Conservation (phyloP, 2,113 vertebrate species). For the Stigmatopora argus region DNA sequence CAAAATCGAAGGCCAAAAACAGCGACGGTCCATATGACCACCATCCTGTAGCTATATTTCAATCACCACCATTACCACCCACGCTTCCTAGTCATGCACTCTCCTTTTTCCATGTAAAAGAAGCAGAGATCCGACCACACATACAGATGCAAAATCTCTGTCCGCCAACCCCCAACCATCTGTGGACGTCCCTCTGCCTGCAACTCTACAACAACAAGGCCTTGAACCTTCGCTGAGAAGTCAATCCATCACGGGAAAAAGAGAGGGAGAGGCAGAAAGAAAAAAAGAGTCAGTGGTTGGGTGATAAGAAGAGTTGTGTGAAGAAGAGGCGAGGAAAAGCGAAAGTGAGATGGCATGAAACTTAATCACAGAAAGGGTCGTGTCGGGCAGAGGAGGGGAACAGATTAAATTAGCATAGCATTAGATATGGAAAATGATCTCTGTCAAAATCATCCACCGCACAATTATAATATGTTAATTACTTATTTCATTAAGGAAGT, state of each 20-base stretch:
- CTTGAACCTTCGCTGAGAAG: conserved; percentile 76
- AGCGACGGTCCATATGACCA: conserved; percentile 39
- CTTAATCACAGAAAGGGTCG: conserved; percentile 98
- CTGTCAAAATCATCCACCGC: conserved; percentile 99
- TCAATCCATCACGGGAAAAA: conserved; percentile 79
- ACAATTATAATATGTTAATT: conserved; percentile 99
- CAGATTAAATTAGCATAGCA: conserved; percentile 99
- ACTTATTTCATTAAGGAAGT: conserved; percentile 99
- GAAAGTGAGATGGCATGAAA: conserved; percentile 87
- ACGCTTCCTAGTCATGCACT: conserved; percentile 51
- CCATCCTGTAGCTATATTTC: conserved; percentile 61
- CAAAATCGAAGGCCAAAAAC: conserved; percentile 27
- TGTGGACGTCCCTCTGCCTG: conserved; percentile 48
- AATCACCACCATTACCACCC: conserved; percentile 58
- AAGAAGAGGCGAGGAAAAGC: conserved; percentile 57
- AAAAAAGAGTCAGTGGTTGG: conserved; percentile 21
- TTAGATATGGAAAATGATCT: conserved; percentile 99
- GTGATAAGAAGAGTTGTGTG: conserved; percentile 1
- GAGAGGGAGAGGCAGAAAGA: conserved; percentile 39
- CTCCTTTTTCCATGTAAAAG: conserved; percentile 49
- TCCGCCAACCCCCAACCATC: conserved; percentile 57
- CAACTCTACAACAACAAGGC: conserved; percentile 68
- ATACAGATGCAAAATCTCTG: conserved; percentile 60
- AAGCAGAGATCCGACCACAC: conserved; percentile 61
- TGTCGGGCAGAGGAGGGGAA: conserved; percentile 93